Percentiles rank a stretch among this genome's conserved stretches.
phyloP scores from a whole-genome alignment of 2,888 invertebrate genomes.

The Stenurella melanura region DNA sequence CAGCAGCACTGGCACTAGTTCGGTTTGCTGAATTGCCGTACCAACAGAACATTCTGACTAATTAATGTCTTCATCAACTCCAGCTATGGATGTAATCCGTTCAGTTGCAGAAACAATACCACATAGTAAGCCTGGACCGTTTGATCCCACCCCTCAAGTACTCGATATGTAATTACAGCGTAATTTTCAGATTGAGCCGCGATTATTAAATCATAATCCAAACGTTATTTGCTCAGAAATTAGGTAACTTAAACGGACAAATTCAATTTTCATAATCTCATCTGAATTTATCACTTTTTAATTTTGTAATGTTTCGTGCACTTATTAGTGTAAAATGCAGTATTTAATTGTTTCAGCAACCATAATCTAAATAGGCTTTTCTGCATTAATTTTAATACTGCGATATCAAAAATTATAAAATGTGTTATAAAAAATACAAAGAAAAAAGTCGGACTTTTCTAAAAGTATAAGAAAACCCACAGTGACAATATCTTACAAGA shows the following conservation, averaged over 20 bases:
- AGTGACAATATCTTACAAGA: too few relatives aligned
- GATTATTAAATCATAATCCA: constrained; percentile 19
- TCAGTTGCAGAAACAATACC: constrained; percentile 33
- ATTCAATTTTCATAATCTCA: neutral
- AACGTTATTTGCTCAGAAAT: neutral
- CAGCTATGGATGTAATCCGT: constrained; percentile 28
- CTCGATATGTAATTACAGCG: constrained; percentile 7
- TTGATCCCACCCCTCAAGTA: constrained; percentile 8
- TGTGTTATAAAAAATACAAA: too few relatives aligned
- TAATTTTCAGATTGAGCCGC: neutral
- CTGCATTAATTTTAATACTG: too few relatives aligned
- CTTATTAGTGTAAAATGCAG: too few relatives aligned
- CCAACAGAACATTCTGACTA: constrained; percentile 26
- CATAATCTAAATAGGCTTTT: too few relatives aligned
- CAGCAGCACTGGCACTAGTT: constrained; percentile 13
- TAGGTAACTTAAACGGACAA: neutral
- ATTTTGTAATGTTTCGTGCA: too few relatives aligned
- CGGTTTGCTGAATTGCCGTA: constrained; percentile 28
- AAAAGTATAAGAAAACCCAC: too few relatives aligned
- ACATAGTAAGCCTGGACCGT: neutral
- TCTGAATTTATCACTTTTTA: too few relatives aligned
- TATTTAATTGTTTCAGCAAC: too few relatives aligned
- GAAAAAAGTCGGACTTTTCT: too few relatives aligned
- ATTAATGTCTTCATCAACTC: constrained; percentile 41
- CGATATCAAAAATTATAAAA: too few relatives aligned